A percentile compares a stretch with the other conserved stretches of the same genome.
Evolutionary conservation across 2,113 vertebrate species (phyloP).

Genomic region (Nyctibius bracteatus): DNA sequence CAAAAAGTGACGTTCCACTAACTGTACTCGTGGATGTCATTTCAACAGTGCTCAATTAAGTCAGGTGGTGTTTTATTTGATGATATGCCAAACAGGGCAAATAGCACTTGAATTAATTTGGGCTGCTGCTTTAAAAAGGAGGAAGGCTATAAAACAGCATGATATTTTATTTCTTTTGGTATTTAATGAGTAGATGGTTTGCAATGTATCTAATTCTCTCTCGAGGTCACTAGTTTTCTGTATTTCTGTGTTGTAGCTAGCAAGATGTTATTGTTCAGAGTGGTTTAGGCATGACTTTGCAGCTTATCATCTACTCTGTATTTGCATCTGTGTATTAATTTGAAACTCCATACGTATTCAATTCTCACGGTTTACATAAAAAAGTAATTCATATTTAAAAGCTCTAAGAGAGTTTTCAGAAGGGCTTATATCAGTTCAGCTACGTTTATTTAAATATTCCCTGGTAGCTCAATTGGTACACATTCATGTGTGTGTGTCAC

Average conservation of each 20-base stretch:
- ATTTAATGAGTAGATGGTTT: neutral
- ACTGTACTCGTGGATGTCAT: neutral
- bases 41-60: neutral
- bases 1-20: neutral
- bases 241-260: neutral
- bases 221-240: neutral
- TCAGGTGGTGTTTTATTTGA: neutral
- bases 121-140: neutral
- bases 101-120: neutral
- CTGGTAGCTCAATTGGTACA: neutral
- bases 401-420: neutral
- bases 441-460: neutral
- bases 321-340: neutral
- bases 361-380: neutral
- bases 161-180: neutral
- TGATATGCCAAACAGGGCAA: neutral
- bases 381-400: neutral
- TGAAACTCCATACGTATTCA: neutral
- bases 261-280: neutral
- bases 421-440: neutral
- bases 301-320: neutral
- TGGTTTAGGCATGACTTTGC: neutral
- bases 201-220: neutral
- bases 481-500: neutral
- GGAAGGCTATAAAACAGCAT: neutral